Base-by-base conservation (phyloP, 2,797 vertebrate species). In the Sebastes miniatus region DNA sequence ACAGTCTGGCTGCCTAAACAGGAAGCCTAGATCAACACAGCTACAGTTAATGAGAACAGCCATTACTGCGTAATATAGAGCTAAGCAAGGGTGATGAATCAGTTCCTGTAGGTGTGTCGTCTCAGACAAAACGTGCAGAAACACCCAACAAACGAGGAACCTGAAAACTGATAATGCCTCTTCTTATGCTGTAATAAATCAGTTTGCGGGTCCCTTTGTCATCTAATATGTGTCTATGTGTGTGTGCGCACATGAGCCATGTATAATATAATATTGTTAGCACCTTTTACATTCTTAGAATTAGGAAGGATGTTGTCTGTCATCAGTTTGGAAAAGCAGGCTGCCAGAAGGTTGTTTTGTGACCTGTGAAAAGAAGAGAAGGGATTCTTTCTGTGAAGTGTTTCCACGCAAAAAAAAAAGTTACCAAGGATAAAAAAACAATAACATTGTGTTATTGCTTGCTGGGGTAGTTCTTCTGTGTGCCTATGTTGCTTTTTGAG, bases 251-350 rank as follows among this genome's bases (percentile, higher is more conserved):
- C 5, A 27, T 36, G 9, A 8, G 11, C 4, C 16, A 50, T 9
- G 18, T 43, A 4, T 24, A 16, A 50, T 58, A 59, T 36, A 18
- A 62, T 12, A 57, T 18, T 39, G 34, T 77, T n/a, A 77, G 6
- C 89, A 99, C 98, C 97, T 95, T 96, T 97, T 18, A 98, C 90
- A 20, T 20, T 76, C 87, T 91, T 96, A 31, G 96, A 96, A 67
- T 96, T 87, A 1, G 97, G 98, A 67, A 91, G 90, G 76, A 99
- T 90, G 66, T 98, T 95, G 58, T 96, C 94, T 1, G 57, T 88
- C 96, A 99, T 95, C 80, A 99, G 89, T 88, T 94, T 95, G 61
- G 87, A 93, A 83, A 99, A 97, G 83, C 97, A 98, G 57, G 94
- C 73, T 8, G 83, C 93, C 71, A 99, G 91, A 8, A 91, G 83